Conservation (phyloP, 2,797 vertebrate genomes). For the Loriculus beryllinus region DNA sequence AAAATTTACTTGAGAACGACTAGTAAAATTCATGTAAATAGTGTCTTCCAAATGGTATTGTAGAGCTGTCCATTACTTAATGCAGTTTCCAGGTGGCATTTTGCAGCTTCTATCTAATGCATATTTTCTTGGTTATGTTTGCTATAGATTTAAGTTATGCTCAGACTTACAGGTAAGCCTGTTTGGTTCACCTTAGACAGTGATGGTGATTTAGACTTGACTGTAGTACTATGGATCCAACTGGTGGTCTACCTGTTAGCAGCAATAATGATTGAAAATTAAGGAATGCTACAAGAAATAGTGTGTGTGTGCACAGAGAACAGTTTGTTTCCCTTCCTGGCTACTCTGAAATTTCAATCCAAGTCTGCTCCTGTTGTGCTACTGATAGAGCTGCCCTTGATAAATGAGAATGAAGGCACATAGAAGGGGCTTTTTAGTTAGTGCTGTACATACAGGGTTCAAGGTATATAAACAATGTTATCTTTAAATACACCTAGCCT, state of each 20-base stretch:
- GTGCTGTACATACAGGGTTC: neutral
- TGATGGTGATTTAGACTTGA: neutral
- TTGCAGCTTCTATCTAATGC: neutral
- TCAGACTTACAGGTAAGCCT: neutral
- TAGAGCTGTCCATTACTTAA: neutral
- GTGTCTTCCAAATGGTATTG: neutral
- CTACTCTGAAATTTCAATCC: neutral
- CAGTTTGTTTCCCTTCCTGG: neutral
- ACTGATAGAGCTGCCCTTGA: neutral
- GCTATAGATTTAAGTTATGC: neutral
- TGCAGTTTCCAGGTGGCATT: neutral
- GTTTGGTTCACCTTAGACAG: neutral
- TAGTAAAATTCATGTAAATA: neutral
- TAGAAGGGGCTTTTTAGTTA: neutral
- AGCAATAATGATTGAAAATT: neutral
- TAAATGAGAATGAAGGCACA: neutral
- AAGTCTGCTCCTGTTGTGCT: neutral
- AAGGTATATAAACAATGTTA: neutral
- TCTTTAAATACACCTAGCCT: neutral
- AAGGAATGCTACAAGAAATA: neutral
- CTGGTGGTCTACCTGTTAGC: neutral
- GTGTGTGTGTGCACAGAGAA: neutral
- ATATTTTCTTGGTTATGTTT: neutral
- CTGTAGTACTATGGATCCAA: neutral
- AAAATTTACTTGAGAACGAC: neutral